Evolutionary conservation across 2,113 vertebrate genomes (phyloP), one percentile per base, ranked within the genome.

Genomic region (Origma solitaria): DNA sequence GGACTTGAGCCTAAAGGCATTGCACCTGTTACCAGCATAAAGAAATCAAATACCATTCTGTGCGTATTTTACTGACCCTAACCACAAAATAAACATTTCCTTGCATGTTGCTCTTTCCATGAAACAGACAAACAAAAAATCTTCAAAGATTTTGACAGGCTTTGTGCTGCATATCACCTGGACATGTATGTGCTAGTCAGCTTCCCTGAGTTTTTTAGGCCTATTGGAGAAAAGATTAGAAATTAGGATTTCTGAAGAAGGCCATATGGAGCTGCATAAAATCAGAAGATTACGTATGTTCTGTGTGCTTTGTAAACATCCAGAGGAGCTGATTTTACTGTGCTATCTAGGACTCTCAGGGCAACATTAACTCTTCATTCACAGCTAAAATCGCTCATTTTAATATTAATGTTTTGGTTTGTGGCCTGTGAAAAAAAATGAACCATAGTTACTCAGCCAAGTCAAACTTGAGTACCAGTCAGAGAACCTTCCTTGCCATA

Each of bases 21-120:
- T 91, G 86, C 75, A 85, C 65, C 31, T 73, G 37, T 88, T 96
- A 25, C 37, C 50, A 88, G 66, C 42, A 68, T 1, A 38, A 81
- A 72, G 69, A 94, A 93, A 93, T 92, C 88, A 93, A 95, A 88
- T 65, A 80, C 18, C 45, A 69, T 86, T 91, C 65, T 94, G 64
- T 82, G 69, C 40, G 22, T 94, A 58, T 85, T 94, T 86, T 65
- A 31, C 35, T 85, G 24, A 56, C 50, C 27, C 35, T 86, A 56
- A 42, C 60, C 56, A 75, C 76, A 94, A 81, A 92, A 81, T 11
- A 61, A 96, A 69, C 6, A 68, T 30, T 57, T 69, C 8, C 21
- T 50, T 38, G 10, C 22, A 53, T 88, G 90, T 96, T 90, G 13
- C 35, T 27, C 50, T 82, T 61, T 73, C 16, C 27, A 47, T 15